Evolutionary conservation across 2,888 invertebrate species (phyloP), one percentile per base, ranked within the genome.

Genomic region (Cheilosia soror): DNA sequence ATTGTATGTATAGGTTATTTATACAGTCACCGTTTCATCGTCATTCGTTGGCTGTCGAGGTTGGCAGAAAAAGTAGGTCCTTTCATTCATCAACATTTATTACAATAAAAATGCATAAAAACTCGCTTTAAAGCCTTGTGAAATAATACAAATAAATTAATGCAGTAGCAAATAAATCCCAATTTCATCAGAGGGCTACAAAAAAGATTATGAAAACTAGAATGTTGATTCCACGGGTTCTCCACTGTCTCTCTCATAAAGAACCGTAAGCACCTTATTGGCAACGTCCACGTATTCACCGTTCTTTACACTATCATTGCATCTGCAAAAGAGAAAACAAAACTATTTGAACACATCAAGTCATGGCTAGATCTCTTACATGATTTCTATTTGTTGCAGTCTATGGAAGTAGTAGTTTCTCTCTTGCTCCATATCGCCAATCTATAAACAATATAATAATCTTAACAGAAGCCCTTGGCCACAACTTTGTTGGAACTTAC

Each of bases 401-500:
- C 90, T 91, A 4, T 88, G 87, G 60, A 89, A 90, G 44, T 89
- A 89, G 33, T 80, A 63, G 73, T 91, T 89, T 3, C 90, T 89
- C 1, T 89, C 89, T 6, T 80, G 60, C 25, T 88, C 87, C 7
- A 87, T 29, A 5, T 40, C 11, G 0, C 66, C 33, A 7, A 84
- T 85, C 88, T 88, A 55, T 7, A 73, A 77, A 25, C 7, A 33
- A n/a, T 37, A 11, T 20, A 4, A 20, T 15, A n/a, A 33, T 5
- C 2, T 11, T 49, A 40, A 1, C 7, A 31, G 1, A 31, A n/a
- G 11, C 6, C 2, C 7, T 29, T 4, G 1, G 5, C 4, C 25
- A 15, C 1, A 49, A 11, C 0, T 47, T 42, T 20, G 2, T 27
- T 40, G 3, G 11, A 3, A 4, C 53, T 44, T 62, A 87, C 88